Conservation (phyloP, 2,888 invertebrate genomes). For the Stictocephala bisonia region DNA sequence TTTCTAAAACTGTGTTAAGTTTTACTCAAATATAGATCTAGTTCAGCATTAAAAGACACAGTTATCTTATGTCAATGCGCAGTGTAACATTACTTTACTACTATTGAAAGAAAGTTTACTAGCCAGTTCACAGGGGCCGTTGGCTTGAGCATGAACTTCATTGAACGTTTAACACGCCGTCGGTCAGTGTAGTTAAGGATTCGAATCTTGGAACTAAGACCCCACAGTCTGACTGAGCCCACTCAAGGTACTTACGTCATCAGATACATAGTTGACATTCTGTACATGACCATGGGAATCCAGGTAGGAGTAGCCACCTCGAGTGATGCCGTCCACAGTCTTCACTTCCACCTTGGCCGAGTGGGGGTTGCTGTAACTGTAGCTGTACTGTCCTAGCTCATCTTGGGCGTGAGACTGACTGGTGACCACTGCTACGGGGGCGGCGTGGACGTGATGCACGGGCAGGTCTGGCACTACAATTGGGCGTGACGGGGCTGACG, state of each 20-base stretch:
- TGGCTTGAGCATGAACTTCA: too few relatives aligned
- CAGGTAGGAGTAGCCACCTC: slow-evolving; percentile 65
- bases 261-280: slow-evolving; percentile 65
- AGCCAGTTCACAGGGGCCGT: too few relatives aligned
- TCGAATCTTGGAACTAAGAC: too few relatives aligned
- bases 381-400: slow-evolving; percentile 65
- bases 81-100: too few relatives aligned
- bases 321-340: slow-evolving; percentile 64
- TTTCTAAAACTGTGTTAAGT: too few relatives aligned
- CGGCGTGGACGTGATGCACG: slow-evolving; percentile 62
- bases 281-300: slow-evolving; percentile 65
- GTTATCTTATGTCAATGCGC: too few relatives aligned
- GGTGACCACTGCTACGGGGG: slow-evolving; percentile 59
- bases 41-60: too few relatives aligned
- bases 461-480: slow-evolving; percentile 41
- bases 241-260: slow-evolving; percentile 59
- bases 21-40: too few relatives aligned
- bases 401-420: slow-evolving; percentile 62
- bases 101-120: too few relatives aligned
- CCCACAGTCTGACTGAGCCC: too few relatives aligned
- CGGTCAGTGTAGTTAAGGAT: too few relatives aligned
- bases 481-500: background rate
- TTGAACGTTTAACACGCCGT: too few relatives aligned
- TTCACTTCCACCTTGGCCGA: slow-evolving; percentile 63
- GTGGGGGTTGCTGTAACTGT: slow-evolving; percentile 63